Evolutionary conservation across 2,797 vertebrate genomes (phyloP).

Genomic region (Bovichtus variegatus): DNA sequence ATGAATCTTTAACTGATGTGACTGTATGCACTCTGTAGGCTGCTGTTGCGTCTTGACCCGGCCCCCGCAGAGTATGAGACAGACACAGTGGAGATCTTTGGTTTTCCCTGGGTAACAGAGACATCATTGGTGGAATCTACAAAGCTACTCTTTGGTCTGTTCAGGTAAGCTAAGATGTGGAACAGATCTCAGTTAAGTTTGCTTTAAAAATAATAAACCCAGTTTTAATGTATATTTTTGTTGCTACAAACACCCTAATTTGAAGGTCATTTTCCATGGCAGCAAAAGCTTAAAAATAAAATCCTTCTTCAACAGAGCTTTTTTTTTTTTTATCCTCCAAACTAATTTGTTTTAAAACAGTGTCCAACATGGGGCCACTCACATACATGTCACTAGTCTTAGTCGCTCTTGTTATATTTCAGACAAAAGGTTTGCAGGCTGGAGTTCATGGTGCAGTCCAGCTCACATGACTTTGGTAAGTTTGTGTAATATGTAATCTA

Average conservation of each 20-base stretch:
- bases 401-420: constrained; percentile 62
- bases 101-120: constrained; percentile 95
- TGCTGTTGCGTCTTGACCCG: constrained; percentile 93
- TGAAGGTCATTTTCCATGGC: not conserved
- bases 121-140: constrained; percentile 92
- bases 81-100: constrained; percentile 93
- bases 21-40: constrained; percentile 58
- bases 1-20: constrained; percentile 7
- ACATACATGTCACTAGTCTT: not conserved
- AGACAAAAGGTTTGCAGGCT: constrained; percentile 92
- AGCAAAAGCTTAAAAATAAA: not conserved
- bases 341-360: not conserved
- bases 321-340: not conserved
- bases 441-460: constrained; percentile 88
- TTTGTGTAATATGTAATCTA: constrained; percentile 27
- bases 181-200: not conserved
- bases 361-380: not conserved
- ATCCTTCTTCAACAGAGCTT: not conserved
- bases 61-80: constrained; percentile 92
- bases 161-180: constrained; percentile 86
- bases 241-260: not conserved
- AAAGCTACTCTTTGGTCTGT: constrained; percentile 92
- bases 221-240: not conserved
- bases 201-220: not conserved
- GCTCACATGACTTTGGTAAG: constrained; percentile 95